A percentile compares a stretch with the other conserved stretches of the same genome.
phyloP scores from a whole-genome alignment of 2,797 vertebrate species.

The Fistularia tabacaria region DNA sequence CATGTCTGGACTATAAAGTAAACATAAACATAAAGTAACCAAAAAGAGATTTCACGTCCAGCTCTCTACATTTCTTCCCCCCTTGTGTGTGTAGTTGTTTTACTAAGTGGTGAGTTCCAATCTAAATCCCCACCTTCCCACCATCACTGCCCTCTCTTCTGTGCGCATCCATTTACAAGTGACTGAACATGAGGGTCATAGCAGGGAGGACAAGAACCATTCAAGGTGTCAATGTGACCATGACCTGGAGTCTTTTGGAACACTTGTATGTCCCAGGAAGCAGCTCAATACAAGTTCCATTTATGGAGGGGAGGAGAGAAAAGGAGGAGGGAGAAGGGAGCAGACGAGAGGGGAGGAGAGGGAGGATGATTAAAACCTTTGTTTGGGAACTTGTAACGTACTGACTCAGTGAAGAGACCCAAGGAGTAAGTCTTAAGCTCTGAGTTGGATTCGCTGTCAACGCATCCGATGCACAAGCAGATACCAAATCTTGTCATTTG shows the following conservation, averaged over 20 bases:
- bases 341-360: too few relatives aligned
- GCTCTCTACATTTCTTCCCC: background rate
- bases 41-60: slow-evolving; percentile 2
- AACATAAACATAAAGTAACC: slow-evolving; percentile 4
- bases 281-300: slow-evolving; percentile 17
- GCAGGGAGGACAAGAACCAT: slow-evolving; percentile 31
- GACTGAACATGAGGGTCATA: slow-evolving; percentile 44
- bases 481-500: background rate
- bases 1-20: background rate
- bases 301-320: background rate
- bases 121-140: slow-evolving; percentile 14
- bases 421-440: too few relatives aligned
- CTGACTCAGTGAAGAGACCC: too few relatives aligned
- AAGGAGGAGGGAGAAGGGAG: background rate
- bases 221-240: slow-evolving; percentile 46
- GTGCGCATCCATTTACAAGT: slow-evolving; percentile 44
- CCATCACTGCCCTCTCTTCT: slow-evolving; percentile 1
- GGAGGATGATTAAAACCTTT: too few relatives aligned
- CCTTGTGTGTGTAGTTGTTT: slow-evolving; percentile 41
- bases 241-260: slow-evolving; percentile 21
- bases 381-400: too few relatives aligned
- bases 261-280: slow-evolving; percentile 38
- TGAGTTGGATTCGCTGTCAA: background rate
- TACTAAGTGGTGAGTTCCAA: slow-evolving; percentile 51
- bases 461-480: background rate